Evolutionary conservation across 2,888 invertebrate genomes (phyloP).

Genomic region (Noctua janthina): DNA sequence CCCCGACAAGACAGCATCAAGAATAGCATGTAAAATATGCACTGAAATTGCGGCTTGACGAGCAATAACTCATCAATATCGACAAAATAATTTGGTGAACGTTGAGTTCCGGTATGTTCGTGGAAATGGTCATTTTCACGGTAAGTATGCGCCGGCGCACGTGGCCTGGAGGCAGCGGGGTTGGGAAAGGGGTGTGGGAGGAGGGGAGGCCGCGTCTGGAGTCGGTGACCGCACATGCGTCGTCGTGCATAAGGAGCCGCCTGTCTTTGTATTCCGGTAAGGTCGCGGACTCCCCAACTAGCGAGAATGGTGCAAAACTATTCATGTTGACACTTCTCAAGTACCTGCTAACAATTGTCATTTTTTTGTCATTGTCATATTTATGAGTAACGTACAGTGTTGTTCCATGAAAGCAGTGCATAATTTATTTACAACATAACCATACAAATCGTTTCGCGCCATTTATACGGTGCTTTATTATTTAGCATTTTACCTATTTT

Average conservation of each 20-base stretch:
- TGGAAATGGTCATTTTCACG: conserved; percentile 87
- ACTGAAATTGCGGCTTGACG: conserved; percentile 43
- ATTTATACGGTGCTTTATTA: conserved; percentile 29
- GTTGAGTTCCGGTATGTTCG: conserved; percentile 85
- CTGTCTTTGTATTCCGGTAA: conserved; percentile 85
- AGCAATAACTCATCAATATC: conserved; percentile 55
- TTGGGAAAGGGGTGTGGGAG: conserved; percentile 58
- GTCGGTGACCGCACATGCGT: conserved; percentile 87
- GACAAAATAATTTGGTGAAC: conserved; percentile 59
- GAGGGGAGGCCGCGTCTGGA: conserved; percentile 70
- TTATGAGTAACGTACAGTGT: conserved; percentile 74
- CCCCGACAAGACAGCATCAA: conserved; percentile 5
- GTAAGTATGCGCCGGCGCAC: conserved; percentile 80
- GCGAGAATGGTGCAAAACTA: conserved; percentile 86
- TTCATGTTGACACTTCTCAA: conserved; percentile 83
- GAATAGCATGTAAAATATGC: conserved; percentile 22
- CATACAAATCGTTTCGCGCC: conserved; percentile 47
- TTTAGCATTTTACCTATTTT: conserved; percentile 15
- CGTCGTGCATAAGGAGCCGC: conserved; percentile 84
- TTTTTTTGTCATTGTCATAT: conserved; percentile 83
- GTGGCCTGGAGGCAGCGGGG: conserved; percentile 73
- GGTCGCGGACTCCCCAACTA: conserved; percentile 84
- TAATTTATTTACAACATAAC: conserved; percentile 67
- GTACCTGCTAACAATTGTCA: conserved; percentile 83
- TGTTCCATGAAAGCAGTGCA: conserved; percentile 74